These are phyloP conservation scores for Proterorhinus semilunaris DNA, from an alignment of 2,113 vertebrate genomes.

Conservation along the genomic window DNA sequence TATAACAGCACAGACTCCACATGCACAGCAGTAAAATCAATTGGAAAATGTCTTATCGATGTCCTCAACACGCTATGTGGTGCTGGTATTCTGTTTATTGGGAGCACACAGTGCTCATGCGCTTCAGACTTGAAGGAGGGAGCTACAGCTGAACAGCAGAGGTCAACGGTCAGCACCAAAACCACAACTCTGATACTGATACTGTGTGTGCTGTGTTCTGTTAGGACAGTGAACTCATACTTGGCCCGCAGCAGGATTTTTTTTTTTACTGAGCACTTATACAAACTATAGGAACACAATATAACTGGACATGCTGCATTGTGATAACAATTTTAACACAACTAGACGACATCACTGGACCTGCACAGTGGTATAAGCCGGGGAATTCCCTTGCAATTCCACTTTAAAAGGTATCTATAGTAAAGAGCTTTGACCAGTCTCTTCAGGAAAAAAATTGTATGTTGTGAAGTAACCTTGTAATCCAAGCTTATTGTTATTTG, in stretches of 20 bases:
- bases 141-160: background rate
- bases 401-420: background rate
- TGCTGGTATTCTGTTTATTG: background rate
- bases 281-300: background rate
- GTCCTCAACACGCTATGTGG: background rate
- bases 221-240: background rate
- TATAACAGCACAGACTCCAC: background rate
- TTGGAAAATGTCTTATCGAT: background rate
- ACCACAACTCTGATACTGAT: background rate
- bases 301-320: background rate
- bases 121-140: background rate
- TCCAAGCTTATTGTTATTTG: conserved; percentile 63
- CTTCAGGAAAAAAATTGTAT: conserved; percentile 38
- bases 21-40: conserved; percentile 1
- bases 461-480: conserved; percentile 62
- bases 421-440: conserved; percentile 18
- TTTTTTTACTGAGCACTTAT: background rate
- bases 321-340: background rate
- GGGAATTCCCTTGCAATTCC: background rate
- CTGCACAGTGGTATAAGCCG: conserved; percentile 14
- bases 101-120: background rate
- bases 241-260: background rate
- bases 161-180: conserved; percentile 7
- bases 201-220: background rate
- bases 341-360: background rate